Evolutionary conservation across 2,797 vertebrate species (phyloP), one percentile per base, ranked within the genome.

Genomic region (Graptemys geographica): DNA sequence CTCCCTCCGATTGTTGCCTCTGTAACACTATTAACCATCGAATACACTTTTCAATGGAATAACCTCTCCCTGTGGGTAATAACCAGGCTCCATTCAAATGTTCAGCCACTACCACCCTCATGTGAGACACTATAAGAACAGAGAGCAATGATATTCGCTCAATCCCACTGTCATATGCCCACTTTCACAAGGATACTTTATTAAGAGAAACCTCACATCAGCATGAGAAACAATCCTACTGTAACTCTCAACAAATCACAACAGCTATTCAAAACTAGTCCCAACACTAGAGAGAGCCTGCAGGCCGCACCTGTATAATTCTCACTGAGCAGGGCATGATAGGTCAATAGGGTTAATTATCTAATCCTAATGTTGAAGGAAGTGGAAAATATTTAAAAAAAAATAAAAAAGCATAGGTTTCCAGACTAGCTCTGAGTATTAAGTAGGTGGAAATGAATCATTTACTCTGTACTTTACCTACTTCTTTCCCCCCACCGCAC

Each of bases 251-350:
- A 6, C 18, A 3, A 8, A 1, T 2, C 33, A 87, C 55, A 6
- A n/a, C 41, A 49, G 55, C 3, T 44, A 59, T 0, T 23, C 0
- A 0, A 3, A 13, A 51, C 62, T 62, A 4, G 11, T 79, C 21
- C 69, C 11, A 0, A 3, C 76, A 23, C 79, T 89, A 41, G 0
- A 59, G n/a, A 21, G 13, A 94, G 33, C 10, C 52, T 7, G 3
- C 4, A 69, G 62, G 62, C 16, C 33, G 5, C 5, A 25, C 37
- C 69, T 25, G 23, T 27, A 8, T 76, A 27, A 28, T 44, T 74
- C 25, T 76, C 72, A 47, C 9, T 37, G 16, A 10, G n/a, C 33
- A 21, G 8, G 72, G 37, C 72, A 76, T 3, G 72, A 13, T 41
- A 44, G 37, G 25, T 47, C 72, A 47, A 47, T 44, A 76, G 13